Percentiles rank a stretch among this genome's conserved stretches.
Conservation (phyloP, 2,113 vertebrate species). For the Boulengeromyrus knoepffleri region DNA sequence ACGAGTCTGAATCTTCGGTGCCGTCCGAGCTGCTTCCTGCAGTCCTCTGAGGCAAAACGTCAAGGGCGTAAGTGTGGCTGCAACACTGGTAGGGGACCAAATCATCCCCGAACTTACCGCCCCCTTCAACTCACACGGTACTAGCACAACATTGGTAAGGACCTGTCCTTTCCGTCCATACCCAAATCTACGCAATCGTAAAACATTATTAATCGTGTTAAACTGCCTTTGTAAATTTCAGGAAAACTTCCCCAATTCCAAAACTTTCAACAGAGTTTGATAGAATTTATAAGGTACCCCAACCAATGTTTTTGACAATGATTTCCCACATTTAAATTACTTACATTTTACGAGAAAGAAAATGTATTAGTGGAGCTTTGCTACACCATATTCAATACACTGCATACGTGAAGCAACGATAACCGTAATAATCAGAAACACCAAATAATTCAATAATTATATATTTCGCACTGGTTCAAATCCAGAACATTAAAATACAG, state of each 20-base stretch:
- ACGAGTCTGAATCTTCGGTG: constrained; percentile 95
- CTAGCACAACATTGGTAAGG: background rate
- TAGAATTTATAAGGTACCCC: background rate
- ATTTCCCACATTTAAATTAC: background rate
- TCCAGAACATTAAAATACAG: background rate
- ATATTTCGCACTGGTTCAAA: background rate
- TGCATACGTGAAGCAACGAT: background rate
- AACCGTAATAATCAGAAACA: background rate
- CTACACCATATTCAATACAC: background rate
- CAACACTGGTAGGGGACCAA: background rate
- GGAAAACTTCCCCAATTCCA: background rate
- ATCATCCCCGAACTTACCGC: background rate
- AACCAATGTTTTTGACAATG: background rate
- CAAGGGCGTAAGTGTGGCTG: background rate
- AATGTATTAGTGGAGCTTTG: background rate
- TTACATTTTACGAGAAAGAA: background rate
- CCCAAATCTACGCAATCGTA: background rate
- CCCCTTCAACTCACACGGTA: background rate
- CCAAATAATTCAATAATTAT: background rate
- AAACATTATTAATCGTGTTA: background rate
- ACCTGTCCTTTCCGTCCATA: background rate
- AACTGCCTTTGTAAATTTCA: background rate
- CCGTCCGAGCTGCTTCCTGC: constrained; percentile 94
- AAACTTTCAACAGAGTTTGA: background rate
- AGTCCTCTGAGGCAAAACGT: constrained; percentile 68